Conservation (phyloP, 2,797 vertebrate genomes). For the Acropternis orthonyx region DNA sequence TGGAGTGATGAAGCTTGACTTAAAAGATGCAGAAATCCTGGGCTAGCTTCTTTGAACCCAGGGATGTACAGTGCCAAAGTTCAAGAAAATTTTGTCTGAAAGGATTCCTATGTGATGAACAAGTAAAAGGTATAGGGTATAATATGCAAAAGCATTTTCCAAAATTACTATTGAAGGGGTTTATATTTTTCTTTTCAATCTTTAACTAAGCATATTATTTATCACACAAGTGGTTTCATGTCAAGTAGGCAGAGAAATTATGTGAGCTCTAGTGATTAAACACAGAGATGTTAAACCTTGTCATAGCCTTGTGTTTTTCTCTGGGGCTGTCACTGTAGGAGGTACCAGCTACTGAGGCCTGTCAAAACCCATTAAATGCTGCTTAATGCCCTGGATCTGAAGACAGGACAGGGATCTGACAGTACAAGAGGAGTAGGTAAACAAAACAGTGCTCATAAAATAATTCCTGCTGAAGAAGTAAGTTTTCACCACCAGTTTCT, state of each 20-base stretch:
- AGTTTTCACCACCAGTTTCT: background rate
- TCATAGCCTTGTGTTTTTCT: conserved; percentile 53
- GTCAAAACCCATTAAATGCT: conserved; percentile 54
- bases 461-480: background rate
- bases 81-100: background rate
- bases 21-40: background rate
- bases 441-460: background rate
- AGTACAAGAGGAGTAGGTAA: background rate
- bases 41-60: background rate
- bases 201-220: conserved; percentile 36
- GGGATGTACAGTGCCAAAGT: background rate
- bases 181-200: conserved; percentile 1
- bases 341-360: conserved; percentile 47
- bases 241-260: conserved; percentile 44
- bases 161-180: background rate
- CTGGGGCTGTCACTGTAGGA: conserved; percentile 51
- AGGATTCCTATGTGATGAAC: background rate
- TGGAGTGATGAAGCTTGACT: background rate
- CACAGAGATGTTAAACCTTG: conserved; percentile 57
- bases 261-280: conserved; percentile 56
- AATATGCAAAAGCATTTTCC: background rate
- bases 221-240: conserved; percentile 7
- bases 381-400: conserved; percentile 10
- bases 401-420: background rate
- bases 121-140: background rate